phyloP scores from a whole-genome alignment of 2,113 vertebrate species.

The Fukomys damarensis region DNA sequence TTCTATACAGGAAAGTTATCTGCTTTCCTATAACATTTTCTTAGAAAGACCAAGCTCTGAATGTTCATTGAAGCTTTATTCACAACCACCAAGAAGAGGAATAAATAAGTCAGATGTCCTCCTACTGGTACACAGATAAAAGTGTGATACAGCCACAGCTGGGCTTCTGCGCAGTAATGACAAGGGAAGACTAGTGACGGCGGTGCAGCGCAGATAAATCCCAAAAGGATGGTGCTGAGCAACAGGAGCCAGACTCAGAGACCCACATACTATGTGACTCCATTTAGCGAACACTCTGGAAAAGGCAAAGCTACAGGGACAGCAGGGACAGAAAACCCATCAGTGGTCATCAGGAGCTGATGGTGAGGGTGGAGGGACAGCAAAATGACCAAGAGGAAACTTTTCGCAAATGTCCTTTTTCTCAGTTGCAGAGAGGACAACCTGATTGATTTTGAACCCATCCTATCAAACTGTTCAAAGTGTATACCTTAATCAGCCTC shows the following conservation, averaged over 20 bases:
- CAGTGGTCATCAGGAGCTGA: not conserved
- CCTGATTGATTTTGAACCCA: not conserved
- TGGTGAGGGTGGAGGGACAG: not conserved
- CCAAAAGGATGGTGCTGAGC: not conserved
- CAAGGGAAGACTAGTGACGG: not conserved
- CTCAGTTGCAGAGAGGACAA: not conserved
- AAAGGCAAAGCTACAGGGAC: not conserved
- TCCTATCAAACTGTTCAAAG: conserved; percentile 34
- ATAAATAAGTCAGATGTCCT: conserved; percentile 10
- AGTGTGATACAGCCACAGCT: not conserved
- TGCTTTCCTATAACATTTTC: conserved; percentile 75
- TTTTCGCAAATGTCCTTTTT: conserved; percentile 29
- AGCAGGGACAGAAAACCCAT: conserved; percentile 11
- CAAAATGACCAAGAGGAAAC: not conserved
- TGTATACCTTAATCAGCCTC: not conserved
- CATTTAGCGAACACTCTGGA: not conserved
- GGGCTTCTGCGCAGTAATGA: not conserved
- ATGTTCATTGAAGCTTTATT: not conserved
- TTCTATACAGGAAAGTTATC: conserved; percentile 32
- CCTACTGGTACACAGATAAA: not conserved
- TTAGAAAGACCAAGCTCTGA: conserved; percentile 59
- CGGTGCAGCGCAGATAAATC: not conserved
- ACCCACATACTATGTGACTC: not conserved
- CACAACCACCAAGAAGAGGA: not conserved
- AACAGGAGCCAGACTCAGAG: not conserved